Evolutionary conservation across 2,888 invertebrate genomes (phyloP).

Genomic region (Nomada flava): DNA sequence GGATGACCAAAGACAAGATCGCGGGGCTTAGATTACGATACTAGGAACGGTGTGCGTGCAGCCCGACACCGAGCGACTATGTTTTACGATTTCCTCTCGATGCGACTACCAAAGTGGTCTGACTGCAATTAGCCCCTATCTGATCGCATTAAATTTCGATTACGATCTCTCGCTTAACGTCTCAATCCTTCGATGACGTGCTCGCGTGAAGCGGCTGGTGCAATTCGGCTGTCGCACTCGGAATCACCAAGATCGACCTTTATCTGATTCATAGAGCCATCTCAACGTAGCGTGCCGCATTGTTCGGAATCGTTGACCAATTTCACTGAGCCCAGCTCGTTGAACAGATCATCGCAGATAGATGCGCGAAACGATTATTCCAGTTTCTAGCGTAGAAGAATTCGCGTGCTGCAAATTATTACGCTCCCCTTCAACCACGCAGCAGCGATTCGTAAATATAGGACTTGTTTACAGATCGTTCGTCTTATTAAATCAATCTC

Average conservation of each 20-base stretch:
- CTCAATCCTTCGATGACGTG: constrained; percentile 49
- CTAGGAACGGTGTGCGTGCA: constrained; percentile 44
- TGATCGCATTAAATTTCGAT: constrained; percentile 59
- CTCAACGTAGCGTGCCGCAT: background rate
- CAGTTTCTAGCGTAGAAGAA: no score
- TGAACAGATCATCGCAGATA: background rate
- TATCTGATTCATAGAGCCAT: no score
- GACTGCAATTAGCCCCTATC: constrained; percentile 54
- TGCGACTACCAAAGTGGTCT: constrained; percentile 36
- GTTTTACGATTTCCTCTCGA: constrained; percentile 59
- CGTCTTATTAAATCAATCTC: background rate
- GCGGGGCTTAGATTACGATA: constrained; percentile 30
- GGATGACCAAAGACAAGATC: constrained; percentile 32
- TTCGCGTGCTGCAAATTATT: no score
- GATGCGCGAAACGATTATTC: background rate
- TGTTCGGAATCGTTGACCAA: background rate
- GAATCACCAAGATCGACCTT: background rate
- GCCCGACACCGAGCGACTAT: constrained; percentile 27
- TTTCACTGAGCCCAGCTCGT: background rate
- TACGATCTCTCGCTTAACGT: constrained; percentile 45
- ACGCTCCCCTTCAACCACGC: no score
- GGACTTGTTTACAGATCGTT: no score
- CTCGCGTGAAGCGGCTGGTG: constrained; percentile 14
- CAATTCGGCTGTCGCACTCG: constrained; percentile 7
- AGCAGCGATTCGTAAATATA: no score